Base-by-base conservation (phyloP, 2,888 invertebrate species). In the Sicus ferrugineus region DNA sequence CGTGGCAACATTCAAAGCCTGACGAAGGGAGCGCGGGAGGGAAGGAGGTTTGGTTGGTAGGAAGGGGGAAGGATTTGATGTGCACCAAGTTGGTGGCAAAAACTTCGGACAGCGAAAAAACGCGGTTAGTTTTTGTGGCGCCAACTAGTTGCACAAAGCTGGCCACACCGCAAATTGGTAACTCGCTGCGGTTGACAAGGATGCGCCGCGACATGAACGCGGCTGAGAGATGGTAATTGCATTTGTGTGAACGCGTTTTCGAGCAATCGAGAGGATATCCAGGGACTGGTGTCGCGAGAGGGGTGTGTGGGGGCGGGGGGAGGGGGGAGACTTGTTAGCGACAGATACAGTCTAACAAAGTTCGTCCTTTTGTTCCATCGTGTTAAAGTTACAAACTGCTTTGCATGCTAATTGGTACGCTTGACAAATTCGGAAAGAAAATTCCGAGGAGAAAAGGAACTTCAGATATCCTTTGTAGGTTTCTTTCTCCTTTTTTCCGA, bases 171-270 rank as follows among this genome's bases (percentile, higher is more conserved):
- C 61, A 61, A 61, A 61, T 61, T 61, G 61, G 38, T 16, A 61
- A 42, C 54, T 38, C 42, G 61, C 61, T 42, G 61, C 42, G 61
- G 61, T 61, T 61, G 61, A 30, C 42, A 61, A 61, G 61, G 61
- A 61, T 61, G 42, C 34, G 61, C 61, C n/a, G 42, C 38, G n/a
- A 42, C 42, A 19, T 42, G 42, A 21, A 23, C 14, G 34, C 54
- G 28, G 14, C 28, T 28, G 54, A 28, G 14, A 16, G 28, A 16
- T 54, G 16, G 7, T 54, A 54, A 54, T 54, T 54, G 54, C 28
- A 28, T 54, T 9, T 26, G 54, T 54, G 26, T 5, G 2, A 48
- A 19, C 19, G n/a, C 3, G n/a, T 48, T 48, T 48, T 48, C n/a
- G 5, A 14, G 3, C n/a, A n/a, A n/a, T n/a, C n/a, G n/a, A n/a